Evolutionary conservation across 2,113 vertebrate species (phyloP).

Genomic region (Poeciliopsis retropinna): DNA sequence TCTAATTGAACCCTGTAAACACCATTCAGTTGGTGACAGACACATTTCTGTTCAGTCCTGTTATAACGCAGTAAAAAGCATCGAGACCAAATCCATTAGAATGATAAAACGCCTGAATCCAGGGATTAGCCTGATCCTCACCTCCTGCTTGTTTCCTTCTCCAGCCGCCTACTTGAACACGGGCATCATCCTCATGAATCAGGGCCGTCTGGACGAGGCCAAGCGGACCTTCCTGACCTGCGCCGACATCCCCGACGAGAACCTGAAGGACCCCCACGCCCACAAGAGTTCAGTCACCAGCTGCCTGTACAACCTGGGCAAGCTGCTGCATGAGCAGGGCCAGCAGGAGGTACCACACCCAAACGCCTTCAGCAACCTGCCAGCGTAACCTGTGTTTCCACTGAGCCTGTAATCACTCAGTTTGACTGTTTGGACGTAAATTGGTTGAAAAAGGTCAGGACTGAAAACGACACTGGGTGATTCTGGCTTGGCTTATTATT

Average conservation of each 20-base stretch:
- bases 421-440: too few species aligned
- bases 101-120: too few species aligned
- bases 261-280: conserved; percentile 97
- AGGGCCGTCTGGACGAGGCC: conserved; percentile 92
- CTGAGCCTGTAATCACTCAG: too few species aligned
- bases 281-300: conserved; percentile 98
- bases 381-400: too few species aligned
- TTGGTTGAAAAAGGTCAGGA: too few species aligned
- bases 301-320: conserved; percentile 98
- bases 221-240: conserved; percentile 94
- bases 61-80: background rate
- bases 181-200: conserved; percentile 97
- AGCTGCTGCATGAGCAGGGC: conserved; percentile 96
- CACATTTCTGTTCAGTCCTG: background rate
- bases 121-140: background rate
- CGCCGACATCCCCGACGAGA: conserved; percentile 97
- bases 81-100: too few species aligned
- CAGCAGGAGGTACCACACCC: conserved; percentile 86
- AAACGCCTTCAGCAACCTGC: too few species aligned
- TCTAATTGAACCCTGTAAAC: background rate
- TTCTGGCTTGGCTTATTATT: too few species aligned
- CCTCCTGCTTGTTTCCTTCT: background rate
- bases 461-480: too few species aligned
- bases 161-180: conserved; percentile 99
- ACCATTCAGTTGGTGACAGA: background rate